Percentiles rank a stretch among this genome's conserved stretches.
Conservation (phyloP, 2,113 vertebrate genomes). For the Asarcornis scutulata region DNA sequence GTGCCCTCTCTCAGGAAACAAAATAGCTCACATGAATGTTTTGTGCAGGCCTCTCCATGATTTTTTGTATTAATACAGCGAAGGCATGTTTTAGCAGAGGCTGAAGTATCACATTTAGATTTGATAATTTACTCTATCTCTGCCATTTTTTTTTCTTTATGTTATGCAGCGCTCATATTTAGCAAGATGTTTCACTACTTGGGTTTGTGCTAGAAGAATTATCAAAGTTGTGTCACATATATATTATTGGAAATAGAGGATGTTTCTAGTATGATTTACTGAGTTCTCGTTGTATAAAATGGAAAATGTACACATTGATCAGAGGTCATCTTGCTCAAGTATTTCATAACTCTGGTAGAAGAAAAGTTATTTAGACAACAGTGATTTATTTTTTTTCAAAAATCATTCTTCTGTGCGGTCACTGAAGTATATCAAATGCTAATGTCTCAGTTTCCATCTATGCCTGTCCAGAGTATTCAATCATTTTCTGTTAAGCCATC, state of each 20-base stretch:
- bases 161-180: conserved; percentile 35
- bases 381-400: neutral
- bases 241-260: neutral
- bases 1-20: neutral
- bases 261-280: neutral
- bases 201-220: conserved; percentile 48
- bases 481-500: neutral
- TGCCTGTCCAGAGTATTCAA: conserved; percentile 1
- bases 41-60: neutral
- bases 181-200: conserved; percentile 38
- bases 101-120: conserved; percentile 30
- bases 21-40: neutral
- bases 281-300: neutral
- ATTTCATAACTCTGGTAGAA: neutral
- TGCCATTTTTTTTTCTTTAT: conserved; percentile 26
- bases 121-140: conserved; percentile 43
- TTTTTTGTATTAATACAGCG: conserved; percentile 27
- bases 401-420: neutral
- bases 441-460: neutral
- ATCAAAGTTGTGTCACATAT: neutral
- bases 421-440: neutral
- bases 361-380: neutral
- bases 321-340: neutral
- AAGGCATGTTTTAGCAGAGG: conserved; percentile 49
- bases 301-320: neutral